Evolutionary conservation across 2,113 vertebrate genomes (phyloP), one percentile per base, ranked within the genome.

Genomic region (Leucoraja erinaceus): DNA sequence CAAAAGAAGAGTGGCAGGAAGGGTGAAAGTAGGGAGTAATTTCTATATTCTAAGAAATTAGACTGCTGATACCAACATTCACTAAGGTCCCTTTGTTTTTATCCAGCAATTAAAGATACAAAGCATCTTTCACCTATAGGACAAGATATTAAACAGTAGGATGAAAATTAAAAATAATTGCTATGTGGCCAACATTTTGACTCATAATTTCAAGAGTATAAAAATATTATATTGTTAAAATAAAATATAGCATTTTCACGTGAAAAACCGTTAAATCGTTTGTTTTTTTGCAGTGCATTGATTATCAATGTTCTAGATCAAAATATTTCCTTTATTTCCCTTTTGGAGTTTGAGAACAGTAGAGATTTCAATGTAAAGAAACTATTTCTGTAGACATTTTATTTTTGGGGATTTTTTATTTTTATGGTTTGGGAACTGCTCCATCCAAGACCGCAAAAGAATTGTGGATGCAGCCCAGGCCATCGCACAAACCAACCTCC

Each of bases 131-230:
- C 10, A 14, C 12, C 59, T 63, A 61, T 66, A 79, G 56, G 59
- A 93, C 94, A 31, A 94, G 92, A 7, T 31, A 4, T 72, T 22
- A 72, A 72, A 20, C 18, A 20, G 63, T 66, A 10, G 70, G 70
- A 72, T 20, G 14, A 72, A 72, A 47, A 47, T 47, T 1, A 2
- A 68, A 68, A 47, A 68, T 14, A 68, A 16, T 9, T 10, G 66
- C 16, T 14, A 72, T 72, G 16, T 72, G 18, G 70, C 70, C 18
- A 72, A 68, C 5, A 72, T 68, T 20, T 22, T 22, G 18, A 20
- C 22, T 72, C 22, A 72, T 22, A 72, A 72, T 72, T 20, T 20
- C 18, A 14, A 72, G 16, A 20, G 20, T 72, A 72, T 18, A 72
- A 72, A 72, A 72, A 72, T 5, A 47, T 47, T 5, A 47, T 47